Evolutionary conservation across 1,140 invertebrate species (phyloP), one percentile per base, ranked within the genome.

Genomic region (Nasonia vitripennis): DNA sequence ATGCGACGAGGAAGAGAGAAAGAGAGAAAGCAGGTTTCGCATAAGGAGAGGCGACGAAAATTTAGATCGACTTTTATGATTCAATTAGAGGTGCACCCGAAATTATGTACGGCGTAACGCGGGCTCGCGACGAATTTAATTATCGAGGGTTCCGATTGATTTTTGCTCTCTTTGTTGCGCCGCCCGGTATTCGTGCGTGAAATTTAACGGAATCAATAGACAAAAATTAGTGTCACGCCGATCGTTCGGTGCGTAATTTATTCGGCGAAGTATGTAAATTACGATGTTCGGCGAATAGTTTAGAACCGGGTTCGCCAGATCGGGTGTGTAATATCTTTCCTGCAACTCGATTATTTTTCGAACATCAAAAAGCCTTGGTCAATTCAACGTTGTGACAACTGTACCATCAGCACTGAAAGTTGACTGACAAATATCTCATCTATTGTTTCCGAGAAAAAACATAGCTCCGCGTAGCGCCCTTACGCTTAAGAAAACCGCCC

Each of bases 21-120:
- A 62, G n/a, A 45, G 27, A 14, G 11, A 10, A n/a, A 68, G 81
- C 73, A 68, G 74, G 41, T 84, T 84, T 84, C 31, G 10, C 23
- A 17, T 62, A 12, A 14, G 23, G n/a, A 27, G 12, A 27, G 12
- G 37, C 31, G 45, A 68, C 17, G 82, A 77, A 78, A 78, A 77
- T 83, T 78, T 78, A 34, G 67, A 78, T 70, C 55, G 74, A 78
- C 75, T 84, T 78, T 68, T 84, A 78, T 70, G 55, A 84, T 78
- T 84, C 62, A 78, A 84, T 84, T 71, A 78, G 37, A 31, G 75
- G n/a, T 78, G 34, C 68, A 77, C 2, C 68, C 68, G 34, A 81
- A 73, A 62, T 74, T 51, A 51, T 78, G 11, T 20, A 45, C 34
- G 20, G 55, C 55, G n/a, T 62, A 62, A 62, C 17, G 17, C 14